Percentiles rank a stretch among this genome's conserved stretches.
phyloP scores from a whole-genome alignment of 92 coral and sea anemone species.

The Porites divaricata region DNA sequence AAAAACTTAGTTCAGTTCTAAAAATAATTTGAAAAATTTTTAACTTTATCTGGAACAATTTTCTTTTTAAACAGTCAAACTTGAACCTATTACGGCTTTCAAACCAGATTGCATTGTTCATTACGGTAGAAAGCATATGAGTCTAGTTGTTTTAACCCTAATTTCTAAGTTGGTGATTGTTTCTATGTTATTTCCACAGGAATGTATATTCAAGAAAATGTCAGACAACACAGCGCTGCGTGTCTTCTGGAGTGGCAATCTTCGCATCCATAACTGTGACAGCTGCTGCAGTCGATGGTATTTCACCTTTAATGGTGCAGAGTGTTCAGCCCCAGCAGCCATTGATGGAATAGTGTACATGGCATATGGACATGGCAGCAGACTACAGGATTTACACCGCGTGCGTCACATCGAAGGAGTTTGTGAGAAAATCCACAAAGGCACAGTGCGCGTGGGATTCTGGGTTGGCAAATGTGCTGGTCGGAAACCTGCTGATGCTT shows the following conservation, averaged over 20 bases:
- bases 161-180: no score
- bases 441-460: conserved; percentile 20
- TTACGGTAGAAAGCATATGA: no score
- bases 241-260: not conserved
- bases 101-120: no score
- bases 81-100: no score
- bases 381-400: not conserved
- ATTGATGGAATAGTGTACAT: conserved; percentile 44
- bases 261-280: not conserved
- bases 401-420: conserved; percentile 33
- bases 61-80: no score
- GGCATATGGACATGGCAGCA: not conserved
- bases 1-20: no score
- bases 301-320: conserved; percentile 48
- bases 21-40: no score
- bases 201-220: conserved; percentile 17
- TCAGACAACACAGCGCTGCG: not conserved
- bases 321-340: conserved; percentile 38
- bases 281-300: conserved; percentile 57
- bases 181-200: not conserved
- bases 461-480: not conserved
- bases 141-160: no score
- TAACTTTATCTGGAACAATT: no score
- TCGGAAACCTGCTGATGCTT: not conserved
- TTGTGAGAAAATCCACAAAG: conserved; percentile 12